A percentile compares a stretch with the other conserved stretches of the same genome.
Evolutionary conservation across 1,140 invertebrate species (phyloP).

Genomic region (Aphelenchoides avenae): DNA sequence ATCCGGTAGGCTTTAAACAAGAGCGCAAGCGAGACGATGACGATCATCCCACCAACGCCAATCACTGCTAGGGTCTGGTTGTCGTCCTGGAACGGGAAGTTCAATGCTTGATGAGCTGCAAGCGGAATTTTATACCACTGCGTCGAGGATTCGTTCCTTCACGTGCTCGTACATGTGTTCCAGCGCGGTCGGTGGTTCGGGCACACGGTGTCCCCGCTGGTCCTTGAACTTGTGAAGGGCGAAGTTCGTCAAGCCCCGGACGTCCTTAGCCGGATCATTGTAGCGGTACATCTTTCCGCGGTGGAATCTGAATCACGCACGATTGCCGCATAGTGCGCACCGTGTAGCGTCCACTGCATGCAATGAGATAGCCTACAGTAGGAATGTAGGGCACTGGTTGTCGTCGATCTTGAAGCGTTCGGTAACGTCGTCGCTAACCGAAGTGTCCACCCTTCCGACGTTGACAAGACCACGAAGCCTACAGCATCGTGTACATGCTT

Average conservation of each 20-base stretch:
- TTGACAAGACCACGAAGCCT: constrained; percentile 55
- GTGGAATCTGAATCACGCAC: constrained; percentile 44
- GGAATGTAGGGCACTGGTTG: constrained; percentile 55
- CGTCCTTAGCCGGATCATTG: constrained; percentile 55
- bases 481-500: too few species aligned
- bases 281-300: constrained; percentile 59
- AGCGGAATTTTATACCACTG: constrained; percentile 28
- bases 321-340: constrained; percentile 5
- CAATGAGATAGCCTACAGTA: constrained; percentile 37
- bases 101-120: constrained; percentile 15
- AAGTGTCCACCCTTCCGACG: constrained; percentile 57
- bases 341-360: background rate
- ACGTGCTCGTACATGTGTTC: constrained; percentile 56
- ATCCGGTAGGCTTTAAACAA: constrained; percentile 54
- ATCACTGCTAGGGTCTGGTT: constrained; percentile 52
- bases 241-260: constrained; percentile 49
- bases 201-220: constrained; percentile 49
- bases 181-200: constrained; percentile 56
- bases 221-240: constrained; percentile 59
- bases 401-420: constrained; percentile 56
- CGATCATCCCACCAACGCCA: constrained; percentile 54
- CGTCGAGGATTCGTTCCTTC: constrained; percentile 48
- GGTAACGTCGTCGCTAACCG: constrained; percentile 55
- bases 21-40: constrained; percentile 53
- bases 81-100: constrained; percentile 49